Percentiles rank a stretch among this genome's conserved stretches.
Evolutionary conservation across 2,797 vertebrate genomes (phyloP).

Genomic region (Columba guinea): DNA sequence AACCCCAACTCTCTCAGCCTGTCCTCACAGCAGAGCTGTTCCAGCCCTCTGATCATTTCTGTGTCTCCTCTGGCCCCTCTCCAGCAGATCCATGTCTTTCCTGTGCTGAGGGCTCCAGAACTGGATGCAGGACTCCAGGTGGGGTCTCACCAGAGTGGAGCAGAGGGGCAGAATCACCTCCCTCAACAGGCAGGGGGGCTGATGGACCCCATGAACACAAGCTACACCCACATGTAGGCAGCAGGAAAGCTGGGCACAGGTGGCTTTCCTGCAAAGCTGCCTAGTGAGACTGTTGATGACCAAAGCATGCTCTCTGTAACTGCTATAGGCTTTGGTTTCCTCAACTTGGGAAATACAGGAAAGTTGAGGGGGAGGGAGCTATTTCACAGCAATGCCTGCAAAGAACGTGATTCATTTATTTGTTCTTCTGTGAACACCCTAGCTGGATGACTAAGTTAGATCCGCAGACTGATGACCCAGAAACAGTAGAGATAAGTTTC

Average conservation of each 20-base stretch:
- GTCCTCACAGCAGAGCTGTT: too few species aligned
- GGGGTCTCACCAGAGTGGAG: too few species aligned
- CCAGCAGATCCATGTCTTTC: too few species aligned
- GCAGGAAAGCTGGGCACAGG: neutral
- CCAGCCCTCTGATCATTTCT: too few species aligned
- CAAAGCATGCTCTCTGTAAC: accelerated
- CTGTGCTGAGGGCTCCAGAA: too few species aligned
- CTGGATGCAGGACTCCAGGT: too few species aligned
- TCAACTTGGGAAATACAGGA: accelerated
- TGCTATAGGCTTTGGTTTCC: neutral
- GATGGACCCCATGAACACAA: accelerated
- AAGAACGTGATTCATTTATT: neutral
- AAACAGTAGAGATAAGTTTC: neutral
- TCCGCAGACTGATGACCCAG: neutral
- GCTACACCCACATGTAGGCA: neutral
- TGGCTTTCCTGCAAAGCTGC: neutral
- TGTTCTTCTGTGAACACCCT: neutral
- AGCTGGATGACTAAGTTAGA: slow-evolving; percentile 12
- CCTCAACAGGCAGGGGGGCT: neutral
- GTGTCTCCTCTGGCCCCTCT: too few species aligned
- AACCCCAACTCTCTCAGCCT: too few species aligned
- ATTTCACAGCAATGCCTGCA: neutral
- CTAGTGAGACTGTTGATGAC: accelerated
- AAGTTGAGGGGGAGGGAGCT: neutral
- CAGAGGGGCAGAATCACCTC: neutral